A percentile compares a stretch with the other conserved stretches of the same genome.
phyloP scores from a whole-genome alignment of 2,888 invertebrate species.

The Cantharis nigra region DNA sequence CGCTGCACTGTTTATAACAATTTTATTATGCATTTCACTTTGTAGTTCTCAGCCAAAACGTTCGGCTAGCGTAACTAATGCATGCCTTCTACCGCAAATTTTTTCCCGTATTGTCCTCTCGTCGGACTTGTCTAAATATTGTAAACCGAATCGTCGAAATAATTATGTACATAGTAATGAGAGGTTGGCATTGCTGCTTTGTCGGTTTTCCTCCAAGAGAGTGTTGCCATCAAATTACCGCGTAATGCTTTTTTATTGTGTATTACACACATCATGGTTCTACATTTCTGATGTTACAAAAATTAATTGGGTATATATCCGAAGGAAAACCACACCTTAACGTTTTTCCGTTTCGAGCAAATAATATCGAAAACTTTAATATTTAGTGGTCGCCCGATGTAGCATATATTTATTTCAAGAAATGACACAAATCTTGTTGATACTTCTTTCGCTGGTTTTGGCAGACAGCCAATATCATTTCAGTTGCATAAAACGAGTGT shows the following conservation, averaged over 20 bases:
- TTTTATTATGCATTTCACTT: not conserved
- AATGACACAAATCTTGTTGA: slow-evolving; percentile 11
- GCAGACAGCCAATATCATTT: slow-evolving; percentile 10
- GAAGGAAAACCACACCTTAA: not conserved
- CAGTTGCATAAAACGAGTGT: slow-evolving; percentile 4
- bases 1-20: not conserved
- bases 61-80: not conserved
- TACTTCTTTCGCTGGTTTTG: not conserved
- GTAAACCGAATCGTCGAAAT: not conserved
- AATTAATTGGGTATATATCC: not conserved
- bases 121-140: not conserved
- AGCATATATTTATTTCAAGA: not conserved
- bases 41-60: not conserved
- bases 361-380: not conserved
- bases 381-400: not conserved
- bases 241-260: not conserved
- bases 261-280: not conserved
- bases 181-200: not conserved
- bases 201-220: not conserved
- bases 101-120: not conserved
- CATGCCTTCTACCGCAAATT: not conserved
- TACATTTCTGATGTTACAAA: not conserved
- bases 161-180: not conserved
- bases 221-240: not conserved
- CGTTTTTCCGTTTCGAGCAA: not conserved